Evolutionary conservation across 2,113 vertebrate genomes (phyloP).

Genomic region (Macrotus californicus): DNA sequence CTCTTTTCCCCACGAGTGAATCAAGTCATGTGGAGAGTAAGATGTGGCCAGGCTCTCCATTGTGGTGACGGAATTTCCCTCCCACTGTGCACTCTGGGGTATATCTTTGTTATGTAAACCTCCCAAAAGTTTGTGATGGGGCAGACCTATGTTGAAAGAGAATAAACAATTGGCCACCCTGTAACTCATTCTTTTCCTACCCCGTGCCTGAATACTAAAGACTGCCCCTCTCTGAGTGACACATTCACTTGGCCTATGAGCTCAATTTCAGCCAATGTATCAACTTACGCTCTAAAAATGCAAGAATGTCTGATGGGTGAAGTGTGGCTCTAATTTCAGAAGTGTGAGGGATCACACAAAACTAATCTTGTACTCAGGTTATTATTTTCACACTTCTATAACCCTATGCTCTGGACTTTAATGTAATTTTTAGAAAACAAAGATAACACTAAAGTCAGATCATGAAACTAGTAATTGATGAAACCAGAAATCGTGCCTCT

Average conservation of each 20-base stretch:
- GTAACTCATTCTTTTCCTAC: not conserved
- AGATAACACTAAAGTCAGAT: not conserved
- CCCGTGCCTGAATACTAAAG: rapidly evolving
- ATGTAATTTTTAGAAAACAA: slow-evolving; percentile 26
- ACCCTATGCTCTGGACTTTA: not conserved
- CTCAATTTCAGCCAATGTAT: not conserved
- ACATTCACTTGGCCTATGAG: not conserved
- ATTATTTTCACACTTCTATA: not conserved
- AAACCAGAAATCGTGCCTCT: not conserved
- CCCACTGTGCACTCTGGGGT: not conserved
- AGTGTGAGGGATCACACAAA: not conserved
- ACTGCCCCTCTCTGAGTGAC: not conserved
- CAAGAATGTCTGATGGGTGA: not conserved
- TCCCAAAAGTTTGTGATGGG: not conserved
- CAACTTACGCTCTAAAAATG: not conserved
- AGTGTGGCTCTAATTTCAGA: not conserved
- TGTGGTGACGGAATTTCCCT: not conserved
- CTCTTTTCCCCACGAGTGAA: not conserved
- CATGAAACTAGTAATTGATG: not conserved
- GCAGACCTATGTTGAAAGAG: not conserved
- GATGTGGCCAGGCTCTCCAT: not conserved
- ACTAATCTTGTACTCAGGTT: not conserved
- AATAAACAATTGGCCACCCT: not conserved
- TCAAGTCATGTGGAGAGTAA: not conserved
- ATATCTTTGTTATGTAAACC: not conserved